phyloP scores from a whole-genome alignment of 2,888 invertebrate species.

The Pandemis corylana region DNA sequence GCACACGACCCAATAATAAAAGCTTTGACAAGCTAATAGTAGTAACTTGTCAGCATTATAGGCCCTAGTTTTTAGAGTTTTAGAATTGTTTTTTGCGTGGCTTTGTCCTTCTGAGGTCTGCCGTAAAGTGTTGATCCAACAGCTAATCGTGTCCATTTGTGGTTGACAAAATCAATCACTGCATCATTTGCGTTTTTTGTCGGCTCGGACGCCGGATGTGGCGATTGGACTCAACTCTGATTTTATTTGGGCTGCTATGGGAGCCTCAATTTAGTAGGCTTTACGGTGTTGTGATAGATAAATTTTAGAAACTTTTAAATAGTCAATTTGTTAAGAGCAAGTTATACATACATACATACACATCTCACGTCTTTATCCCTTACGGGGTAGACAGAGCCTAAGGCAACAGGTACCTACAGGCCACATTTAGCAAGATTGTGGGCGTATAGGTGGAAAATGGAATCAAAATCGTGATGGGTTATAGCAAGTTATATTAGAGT shows the following conservation, averaged over 20 bases:
- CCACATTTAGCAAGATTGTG: too few species aligned
- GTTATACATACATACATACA: too few species aligned
- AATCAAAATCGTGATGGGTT: too few species aligned
- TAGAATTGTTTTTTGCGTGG: constrained; percentile 1
- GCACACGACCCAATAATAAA: constrained; percentile 51
- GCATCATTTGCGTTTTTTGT: constrained; percentile 54
- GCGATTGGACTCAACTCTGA: constrained; percentile 55
- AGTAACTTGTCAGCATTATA: constrained; percentile 1
- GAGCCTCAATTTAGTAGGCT: constrained; percentile 17
- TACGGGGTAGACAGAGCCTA: too few species aligned
- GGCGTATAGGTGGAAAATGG: too few species aligned
- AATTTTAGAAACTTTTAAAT: not conserved
- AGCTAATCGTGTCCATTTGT: constrained; percentile 61
- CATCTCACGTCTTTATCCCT: too few species aligned
- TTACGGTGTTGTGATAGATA: not conserved
- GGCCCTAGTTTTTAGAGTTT: not conserved
- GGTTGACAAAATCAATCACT: constrained; percentile 68
- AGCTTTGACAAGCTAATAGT: constrained; percentile 48
- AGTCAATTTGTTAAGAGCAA: too few species aligned
- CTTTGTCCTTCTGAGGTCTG: not conserved
- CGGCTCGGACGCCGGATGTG: constrained; percentile 66
- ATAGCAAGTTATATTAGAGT: too few species aligned
- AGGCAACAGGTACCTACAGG: too few species aligned
- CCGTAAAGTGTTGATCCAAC: constrained; percentile 53
- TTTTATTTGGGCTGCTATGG: constrained; percentile 50